Percentiles rank a stretch among this genome's conserved stretches.
Evolutionary conservation across 2,113 vertebrate genomes (phyloP).

Genomic region (Thymallus thymallus): DNA sequence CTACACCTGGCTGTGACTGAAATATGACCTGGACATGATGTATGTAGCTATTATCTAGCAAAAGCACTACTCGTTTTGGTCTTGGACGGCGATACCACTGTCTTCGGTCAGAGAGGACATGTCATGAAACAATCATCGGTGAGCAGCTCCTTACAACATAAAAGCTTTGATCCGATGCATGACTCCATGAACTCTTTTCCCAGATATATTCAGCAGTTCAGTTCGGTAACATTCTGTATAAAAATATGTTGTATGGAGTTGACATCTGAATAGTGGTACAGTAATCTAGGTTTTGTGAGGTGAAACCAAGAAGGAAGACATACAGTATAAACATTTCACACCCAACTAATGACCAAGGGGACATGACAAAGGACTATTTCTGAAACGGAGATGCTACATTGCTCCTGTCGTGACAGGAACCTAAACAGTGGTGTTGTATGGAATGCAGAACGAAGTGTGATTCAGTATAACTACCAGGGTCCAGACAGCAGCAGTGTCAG

Average conservation of each 20-base stretch:
- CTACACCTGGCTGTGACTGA: no score
- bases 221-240: background rate
- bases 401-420: slow-evolving; percentile 22
- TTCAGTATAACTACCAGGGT: slow-evolving; percentile 26
- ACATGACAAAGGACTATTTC: background rate
- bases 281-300: background rate
- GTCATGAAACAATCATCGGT: no score
- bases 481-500: slow-evolving; percentile 34
- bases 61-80: no score
- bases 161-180: no score
- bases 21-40: no score
- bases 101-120: no score
- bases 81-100: no score
- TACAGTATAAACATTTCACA: background rate
- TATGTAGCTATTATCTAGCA: no score
- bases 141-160: no score
- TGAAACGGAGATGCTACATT: slow-evolving; percentile 6
- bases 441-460: background rate
- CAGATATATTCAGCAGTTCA: background rate
- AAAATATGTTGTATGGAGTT: background rate
- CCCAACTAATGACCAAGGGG: background rate
- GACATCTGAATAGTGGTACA: background rate
- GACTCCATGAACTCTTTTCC: background rate
- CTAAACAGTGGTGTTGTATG: slow-evolving; percentile 38
- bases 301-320: no score